Conservation (phyloP, 2,113 vertebrate species). For the Prionailurus viverrinus region DNA sequence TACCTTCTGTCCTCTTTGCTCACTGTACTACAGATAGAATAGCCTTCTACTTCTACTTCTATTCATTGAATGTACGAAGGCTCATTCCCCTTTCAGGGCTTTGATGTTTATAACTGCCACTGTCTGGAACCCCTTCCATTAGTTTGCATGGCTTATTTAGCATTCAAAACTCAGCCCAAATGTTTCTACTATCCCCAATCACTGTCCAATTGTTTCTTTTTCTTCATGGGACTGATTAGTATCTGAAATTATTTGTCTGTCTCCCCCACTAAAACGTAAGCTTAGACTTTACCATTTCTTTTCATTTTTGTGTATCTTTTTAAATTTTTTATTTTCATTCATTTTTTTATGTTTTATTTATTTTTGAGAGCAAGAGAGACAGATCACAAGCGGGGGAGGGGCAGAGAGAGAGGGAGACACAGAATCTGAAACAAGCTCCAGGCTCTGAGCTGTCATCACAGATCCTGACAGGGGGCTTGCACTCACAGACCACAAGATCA, state of each 20-base stretch:
- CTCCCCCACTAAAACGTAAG: neutral
- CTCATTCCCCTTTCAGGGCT: neutral
- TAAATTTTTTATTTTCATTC: too few relatives aligned
- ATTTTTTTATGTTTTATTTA: too few relatives aligned
- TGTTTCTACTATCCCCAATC: neutral
- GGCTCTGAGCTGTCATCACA: too few relatives aligned
- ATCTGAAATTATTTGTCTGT: neutral
- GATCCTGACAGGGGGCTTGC: rapidly evolving
- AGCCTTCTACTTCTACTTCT: neutral
- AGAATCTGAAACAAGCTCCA: too few relatives aligned
- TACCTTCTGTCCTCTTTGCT: neutral
- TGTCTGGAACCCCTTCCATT: neutral
- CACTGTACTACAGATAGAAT: too few relatives aligned
- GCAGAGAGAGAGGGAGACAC: too few relatives aligned
- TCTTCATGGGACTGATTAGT: constrained; percentile 2
- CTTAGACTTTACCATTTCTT: neutral
- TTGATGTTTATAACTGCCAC: neutral
- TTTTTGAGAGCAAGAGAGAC: too few relatives aligned
- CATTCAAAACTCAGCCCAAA: neutral
- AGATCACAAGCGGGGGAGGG: too few relatives aligned
- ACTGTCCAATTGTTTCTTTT: neutral
- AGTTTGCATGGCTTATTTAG: neutral
- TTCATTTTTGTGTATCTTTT: neutral
- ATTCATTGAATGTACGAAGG: neutral
- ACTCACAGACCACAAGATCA: too few relatives aligned